Percentiles rank a stretch among this genome's conserved stretches.
Evolutionary conservation across 2,113 vertebrate genomes (phyloP).

Genomic region (Austrofundulus limnaeus): DNA sequence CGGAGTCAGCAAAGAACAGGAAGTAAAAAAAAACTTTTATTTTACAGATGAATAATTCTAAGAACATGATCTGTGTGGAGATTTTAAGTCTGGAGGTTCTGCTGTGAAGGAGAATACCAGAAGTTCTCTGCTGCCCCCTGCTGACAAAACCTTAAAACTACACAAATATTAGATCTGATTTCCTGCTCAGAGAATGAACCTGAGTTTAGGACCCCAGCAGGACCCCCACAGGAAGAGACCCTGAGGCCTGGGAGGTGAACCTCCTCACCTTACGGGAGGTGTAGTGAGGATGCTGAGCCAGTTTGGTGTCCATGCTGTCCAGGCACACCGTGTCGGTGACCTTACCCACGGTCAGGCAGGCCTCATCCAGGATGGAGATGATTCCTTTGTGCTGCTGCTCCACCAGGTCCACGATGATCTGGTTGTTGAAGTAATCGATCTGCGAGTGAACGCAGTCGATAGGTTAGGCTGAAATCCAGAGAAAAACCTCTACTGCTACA

Average conservation of each 20-base stretch:
- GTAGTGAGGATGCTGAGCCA: constrained; percentile 89
- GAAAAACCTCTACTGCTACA: no score
- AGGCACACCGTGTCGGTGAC: constrained; percentile 88
- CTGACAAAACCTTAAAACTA: constrained; percentile 41
- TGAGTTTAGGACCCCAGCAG: no score
- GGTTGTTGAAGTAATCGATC: constrained; percentile 93
- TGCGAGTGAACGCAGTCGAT: constrained; percentile 42
- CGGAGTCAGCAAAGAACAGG: background rate
- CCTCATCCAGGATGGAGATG: constrained; percentile 90
- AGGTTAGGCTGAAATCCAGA: no score
- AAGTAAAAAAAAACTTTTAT: background rate
- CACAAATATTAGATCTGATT: constrained; percentile 1
- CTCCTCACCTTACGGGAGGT: constrained; percentile 86
- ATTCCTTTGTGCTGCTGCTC: constrained; percentile 88
- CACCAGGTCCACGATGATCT: constrained; percentile 92
- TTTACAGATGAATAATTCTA: no score
- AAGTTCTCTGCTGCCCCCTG: constrained; percentile 54
- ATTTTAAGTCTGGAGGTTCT: no score
- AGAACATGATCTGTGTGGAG: no score
- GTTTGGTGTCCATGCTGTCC: constrained; percentile 86
- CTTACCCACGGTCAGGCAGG: constrained; percentile 84
- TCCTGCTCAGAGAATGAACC: background rate
- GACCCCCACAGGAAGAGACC: no score
- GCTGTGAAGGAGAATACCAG: background rate
- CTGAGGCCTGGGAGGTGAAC: background rate